Conservation (phyloP, 2,113 vertebrate species). For the Amphiprion ocellaris region DNA sequence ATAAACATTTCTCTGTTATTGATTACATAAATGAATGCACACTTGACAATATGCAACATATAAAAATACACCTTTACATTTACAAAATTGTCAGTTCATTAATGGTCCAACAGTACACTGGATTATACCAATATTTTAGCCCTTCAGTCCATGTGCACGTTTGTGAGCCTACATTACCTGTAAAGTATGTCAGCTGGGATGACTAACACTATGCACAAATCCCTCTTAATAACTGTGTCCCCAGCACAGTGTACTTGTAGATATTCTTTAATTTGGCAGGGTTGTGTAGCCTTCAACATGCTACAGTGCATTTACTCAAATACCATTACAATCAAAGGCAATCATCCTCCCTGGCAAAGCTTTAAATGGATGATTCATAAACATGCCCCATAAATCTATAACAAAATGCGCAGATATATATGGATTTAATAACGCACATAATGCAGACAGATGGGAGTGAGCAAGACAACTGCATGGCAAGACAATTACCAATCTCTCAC, state of each 20-base stretch:
- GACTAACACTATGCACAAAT: background rate
- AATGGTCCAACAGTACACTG: too few relatives aligned
- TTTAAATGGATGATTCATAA: slow-evolving; percentile 61
- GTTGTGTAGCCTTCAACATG: background rate
- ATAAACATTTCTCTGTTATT: too few relatives aligned
- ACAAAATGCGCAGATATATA: slow-evolving; percentile 51
- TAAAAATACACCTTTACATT: too few relatives aligned
- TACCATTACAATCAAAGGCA: slow-evolving; percentile 49
- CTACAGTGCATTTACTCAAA: slow-evolving; percentile 31
- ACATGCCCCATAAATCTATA: slow-evolving; percentile 38
- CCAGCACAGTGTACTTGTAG: background rate
- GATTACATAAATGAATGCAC: too few relatives aligned
- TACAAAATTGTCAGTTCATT: too few relatives aligned
- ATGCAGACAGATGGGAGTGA: slow-evolving; percentile 33
- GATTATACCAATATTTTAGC: too few relatives aligned
- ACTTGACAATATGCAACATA: too few relatives aligned
- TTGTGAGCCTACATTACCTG: background rate
- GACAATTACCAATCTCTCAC: slow-evolving; percentile 70
- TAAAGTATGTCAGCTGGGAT: background rate
- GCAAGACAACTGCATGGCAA: slow-evolving; percentile 28
- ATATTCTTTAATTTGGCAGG: background rate
- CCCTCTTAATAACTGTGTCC: background rate
- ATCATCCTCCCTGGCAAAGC: slow-evolving; percentile 44
- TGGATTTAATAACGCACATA: slow-evolving; percentile 58
- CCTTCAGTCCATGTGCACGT: too few relatives aligned